Conservation (phyloP, 2,113 vertebrate genomes). For the Sciurus niger region DNA sequence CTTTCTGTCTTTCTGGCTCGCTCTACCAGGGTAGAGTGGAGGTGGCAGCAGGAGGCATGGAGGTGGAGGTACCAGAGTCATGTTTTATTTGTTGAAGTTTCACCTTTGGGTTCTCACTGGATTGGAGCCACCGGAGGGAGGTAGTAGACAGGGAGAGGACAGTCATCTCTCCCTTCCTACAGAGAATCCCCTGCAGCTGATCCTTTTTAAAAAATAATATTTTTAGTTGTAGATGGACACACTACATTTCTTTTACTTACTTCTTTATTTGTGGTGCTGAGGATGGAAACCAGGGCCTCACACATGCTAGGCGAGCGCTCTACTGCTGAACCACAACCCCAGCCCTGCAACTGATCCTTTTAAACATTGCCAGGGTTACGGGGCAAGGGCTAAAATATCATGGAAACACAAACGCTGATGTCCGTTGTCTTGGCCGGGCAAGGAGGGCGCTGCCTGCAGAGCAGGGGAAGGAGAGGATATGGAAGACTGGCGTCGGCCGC, state of each 20-base stretch:
- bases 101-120: neutral
- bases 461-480: neutral
- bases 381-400: neutral
- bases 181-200: neutral
- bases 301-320: too few species aligned
- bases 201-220: neutral
- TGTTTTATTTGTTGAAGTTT: neutral
- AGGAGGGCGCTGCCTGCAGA: neutral
- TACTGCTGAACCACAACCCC: too few species aligned
- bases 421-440: neutral
- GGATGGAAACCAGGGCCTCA: too few species aligned
- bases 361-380: neutral
- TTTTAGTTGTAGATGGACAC: neutral
- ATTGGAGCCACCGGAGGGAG: neutral
- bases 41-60: neutral
- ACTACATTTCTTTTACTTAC: too few species aligned
- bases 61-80: neutral
- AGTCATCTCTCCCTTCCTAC: neutral
- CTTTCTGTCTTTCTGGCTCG: slow-evolving; percentile 72
- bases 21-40: neutral
- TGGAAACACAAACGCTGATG: neutral
- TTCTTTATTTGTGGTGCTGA: too few species aligned
- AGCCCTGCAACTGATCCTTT: neutral
- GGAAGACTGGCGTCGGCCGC: rapidly evolving
- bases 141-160: neutral